Evolutionary conservation across 2,113 vertebrate genomes (phyloP).

Genomic region (Mastomys coucha): DNA sequence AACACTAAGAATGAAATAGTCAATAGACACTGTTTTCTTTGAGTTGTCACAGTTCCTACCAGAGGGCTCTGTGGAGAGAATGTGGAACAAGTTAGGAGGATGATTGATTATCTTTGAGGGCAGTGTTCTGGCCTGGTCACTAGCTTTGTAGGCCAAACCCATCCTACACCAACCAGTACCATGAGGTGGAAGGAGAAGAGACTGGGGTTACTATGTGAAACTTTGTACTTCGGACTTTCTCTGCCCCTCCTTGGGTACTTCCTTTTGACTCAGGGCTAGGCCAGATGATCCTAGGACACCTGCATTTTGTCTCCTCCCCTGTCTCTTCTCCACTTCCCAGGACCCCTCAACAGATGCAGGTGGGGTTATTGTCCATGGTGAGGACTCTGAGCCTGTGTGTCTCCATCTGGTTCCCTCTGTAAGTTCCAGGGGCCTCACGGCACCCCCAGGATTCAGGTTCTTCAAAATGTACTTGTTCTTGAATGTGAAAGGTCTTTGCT

Average conservation of each 20-base stretch:
- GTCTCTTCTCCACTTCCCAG: background rate
- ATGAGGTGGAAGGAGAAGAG: background rate
- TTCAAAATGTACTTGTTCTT: constrained; percentile 44
- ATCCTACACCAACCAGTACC: background rate
- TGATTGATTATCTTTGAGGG: background rate
- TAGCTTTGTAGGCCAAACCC: background rate
- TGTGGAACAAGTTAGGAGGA: background rate
- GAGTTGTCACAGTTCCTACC: background rate
- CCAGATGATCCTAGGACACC: background rate
- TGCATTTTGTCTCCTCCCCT: background rate
- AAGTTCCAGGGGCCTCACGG: background rate
- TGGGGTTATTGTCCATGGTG: background rate
- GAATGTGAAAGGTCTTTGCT: background rate
- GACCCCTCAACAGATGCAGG: background rate
- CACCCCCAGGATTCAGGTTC: background rate
- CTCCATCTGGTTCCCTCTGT: background rate
- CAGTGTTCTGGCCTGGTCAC: background rate
- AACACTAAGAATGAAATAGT: background rate
- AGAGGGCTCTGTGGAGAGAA: background rate
- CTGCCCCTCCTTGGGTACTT: background rate
- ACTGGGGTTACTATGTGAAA: background rate
- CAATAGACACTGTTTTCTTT: background rate
- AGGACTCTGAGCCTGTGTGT: background rate
- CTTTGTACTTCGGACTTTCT: background rate
- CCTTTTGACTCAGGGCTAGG: background rate